These are phyloP conservation scores for Ischnus inquisitorius DNA, from an alignment of 2,888 invertebrate species.

Conservation along the genomic window DNA sequence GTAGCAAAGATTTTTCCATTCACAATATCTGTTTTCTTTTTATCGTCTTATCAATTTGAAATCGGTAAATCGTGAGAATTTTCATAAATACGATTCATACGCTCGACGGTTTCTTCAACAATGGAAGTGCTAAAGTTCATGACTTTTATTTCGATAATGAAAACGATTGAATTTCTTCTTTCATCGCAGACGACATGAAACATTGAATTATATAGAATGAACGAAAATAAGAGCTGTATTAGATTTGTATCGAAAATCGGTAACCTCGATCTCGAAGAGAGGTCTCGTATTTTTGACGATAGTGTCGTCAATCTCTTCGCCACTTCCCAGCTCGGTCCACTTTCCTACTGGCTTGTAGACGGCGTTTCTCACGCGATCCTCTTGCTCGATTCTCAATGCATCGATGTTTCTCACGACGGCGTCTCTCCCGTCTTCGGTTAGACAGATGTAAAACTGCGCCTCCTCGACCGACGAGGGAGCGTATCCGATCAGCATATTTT, in stretches of 20 bases:
- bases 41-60: not conserved
- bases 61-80: not conserved
- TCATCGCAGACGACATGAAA: not conserved
- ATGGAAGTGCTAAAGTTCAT: not conserved
- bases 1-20: too few relatives aligned
- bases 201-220: not conserved
- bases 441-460: slow-evolving; percentile 91
- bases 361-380: slow-evolving; percentile 85
- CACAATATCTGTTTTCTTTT: not conserved
- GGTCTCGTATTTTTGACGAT: slow-evolving; percentile 87
- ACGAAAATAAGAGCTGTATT: slow-evolving; percentile 63
- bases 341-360: slow-evolving; percentile 87
- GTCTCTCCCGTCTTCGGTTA: slow-evolving; percentile 87
- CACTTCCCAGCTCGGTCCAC: slow-evolving; percentile 90
- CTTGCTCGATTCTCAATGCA: slow-evolving; percentile 74
- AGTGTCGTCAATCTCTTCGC: slow-evolving; percentile 88
- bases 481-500: slow-evolving; percentile 88
- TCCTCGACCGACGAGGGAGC: slow-evolving; percentile 88
- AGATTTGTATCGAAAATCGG: slow-evolving; percentile 86
- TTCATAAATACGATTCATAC: not conserved
- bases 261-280: slow-evolving; percentile 90
- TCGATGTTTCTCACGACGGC: slow-evolving; percentile 83
- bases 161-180: not conserved
- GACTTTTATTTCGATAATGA: not conserved
- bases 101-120: not conserved